phyloP scores from a whole-genome alignment of 2,113 vertebrate species.

The Lophura nycthemera region DNA sequence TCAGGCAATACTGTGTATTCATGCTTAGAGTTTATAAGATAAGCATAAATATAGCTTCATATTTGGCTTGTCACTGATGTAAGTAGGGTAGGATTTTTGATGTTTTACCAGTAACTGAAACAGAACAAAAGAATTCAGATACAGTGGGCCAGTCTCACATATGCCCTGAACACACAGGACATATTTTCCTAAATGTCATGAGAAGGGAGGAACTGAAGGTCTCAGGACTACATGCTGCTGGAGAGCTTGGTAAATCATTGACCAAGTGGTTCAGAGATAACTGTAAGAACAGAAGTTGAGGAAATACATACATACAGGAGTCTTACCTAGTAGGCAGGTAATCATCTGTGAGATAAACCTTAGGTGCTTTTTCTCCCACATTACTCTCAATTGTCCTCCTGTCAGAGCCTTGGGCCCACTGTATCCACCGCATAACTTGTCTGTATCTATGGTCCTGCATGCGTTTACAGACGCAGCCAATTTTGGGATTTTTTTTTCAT shows the following conservation, averaged over 20 bases:
- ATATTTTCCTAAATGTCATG: not conserved
- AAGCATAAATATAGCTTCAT: not conserved
- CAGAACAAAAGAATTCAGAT: not conserved
- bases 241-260: not conserved
- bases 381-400: not conserved
- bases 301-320: not conserved
- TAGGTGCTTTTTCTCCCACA: not conserved
- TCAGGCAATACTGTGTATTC: not conserved
- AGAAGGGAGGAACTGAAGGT: not conserved
- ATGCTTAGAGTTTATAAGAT: not conserved
- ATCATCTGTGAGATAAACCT: not conserved
- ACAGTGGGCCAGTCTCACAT: rapidly evolving
- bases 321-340: not conserved
- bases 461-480: not conserved
- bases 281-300: not conserved
- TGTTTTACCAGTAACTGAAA: not conserved
- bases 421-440: not conserved
- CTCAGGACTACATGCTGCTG: not conserved
- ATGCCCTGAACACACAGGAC: rapidly evolving
- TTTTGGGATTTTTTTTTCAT: not conserved
- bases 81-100: not conserved
- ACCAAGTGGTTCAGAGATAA: not conserved
- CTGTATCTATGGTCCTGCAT: not conserved
- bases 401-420: rapidly evolving
- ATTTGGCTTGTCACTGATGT: not conserved